phyloP scores from a whole-genome alignment of 2,113 vertebrate genomes.

The Lynx canadensis region DNA sequence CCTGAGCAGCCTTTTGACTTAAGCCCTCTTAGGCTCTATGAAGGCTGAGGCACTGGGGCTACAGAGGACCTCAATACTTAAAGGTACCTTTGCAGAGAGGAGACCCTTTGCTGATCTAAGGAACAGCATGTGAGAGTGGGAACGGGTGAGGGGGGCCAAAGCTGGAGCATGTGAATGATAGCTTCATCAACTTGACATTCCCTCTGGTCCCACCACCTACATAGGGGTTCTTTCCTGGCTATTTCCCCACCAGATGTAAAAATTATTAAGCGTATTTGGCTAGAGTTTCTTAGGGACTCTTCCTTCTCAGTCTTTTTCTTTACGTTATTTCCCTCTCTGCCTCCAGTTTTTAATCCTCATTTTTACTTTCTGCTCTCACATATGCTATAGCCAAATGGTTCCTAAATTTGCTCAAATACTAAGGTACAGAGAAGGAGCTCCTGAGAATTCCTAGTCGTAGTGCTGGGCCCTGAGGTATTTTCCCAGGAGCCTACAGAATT shows the following conservation, averaged over 20 bases:
- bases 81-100: conserved; percentile 43
- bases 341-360: background rate
- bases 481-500: background rate
- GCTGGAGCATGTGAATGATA: conserved; percentile 63
- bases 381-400: background rate
- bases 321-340: background rate
- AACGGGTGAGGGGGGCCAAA: background rate
- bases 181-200: conserved; percentile 69
- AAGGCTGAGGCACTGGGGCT: background rate
- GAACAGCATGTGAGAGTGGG: conserved; percentile 61
- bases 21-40: background rate
- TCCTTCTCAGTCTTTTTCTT: conserved; percentile 35
- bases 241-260: conserved; percentile 77
- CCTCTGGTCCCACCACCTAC: conserved; percentile 58
- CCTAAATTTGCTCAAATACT: background rate
- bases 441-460: background rate
- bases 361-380: conserved; percentile 29
- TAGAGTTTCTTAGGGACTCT: conserved; percentile 59
- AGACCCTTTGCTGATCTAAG: conserved; percentile 63
- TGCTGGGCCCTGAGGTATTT: background rate
- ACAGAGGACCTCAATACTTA: background rate
- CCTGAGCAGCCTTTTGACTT: conserved; percentile 54
- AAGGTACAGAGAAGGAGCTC: background rate
- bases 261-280: conserved; percentile 71
- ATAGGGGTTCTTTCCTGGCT: conserved; percentile 69